Evolutionary conservation across 2,113 vertebrate species (phyloP).

Genomic region (Andinoacara biseriatus): DNA sequence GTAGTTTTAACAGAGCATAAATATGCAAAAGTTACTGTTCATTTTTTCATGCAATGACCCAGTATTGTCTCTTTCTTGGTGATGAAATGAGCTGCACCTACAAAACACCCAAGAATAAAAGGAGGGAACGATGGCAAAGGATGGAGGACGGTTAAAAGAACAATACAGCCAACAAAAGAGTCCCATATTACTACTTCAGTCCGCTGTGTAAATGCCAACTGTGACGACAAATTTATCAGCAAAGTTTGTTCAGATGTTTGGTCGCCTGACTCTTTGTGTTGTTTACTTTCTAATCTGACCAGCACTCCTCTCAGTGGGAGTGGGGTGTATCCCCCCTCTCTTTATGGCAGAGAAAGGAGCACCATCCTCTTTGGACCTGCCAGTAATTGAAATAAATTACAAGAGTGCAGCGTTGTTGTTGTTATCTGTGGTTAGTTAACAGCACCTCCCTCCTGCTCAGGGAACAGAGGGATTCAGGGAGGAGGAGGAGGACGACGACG

Average conservation of each 20-base stretch:
- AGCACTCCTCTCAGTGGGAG: conserved; percentile 56
- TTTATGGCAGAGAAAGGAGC: conserved; percentile 72
- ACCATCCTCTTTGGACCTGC: conserved; percentile 78
- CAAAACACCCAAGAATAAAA: background rate
- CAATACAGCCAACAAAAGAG: background rate
- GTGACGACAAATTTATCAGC: conserved; percentile 13
- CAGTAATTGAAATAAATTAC: conserved; percentile 91
- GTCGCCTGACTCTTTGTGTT: conserved; percentile 21
- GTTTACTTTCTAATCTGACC: conserved; percentile 63
- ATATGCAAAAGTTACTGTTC: background rate
- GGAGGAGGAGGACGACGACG: conserved; percentile 45
- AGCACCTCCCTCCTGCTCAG: conserved; percentile 81
- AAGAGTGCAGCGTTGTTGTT: conserved; percentile 82
- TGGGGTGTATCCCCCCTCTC: conserved; percentile 14
- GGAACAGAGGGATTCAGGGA: conserved; percentile 72
- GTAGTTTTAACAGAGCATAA: background rate
- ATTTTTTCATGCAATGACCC: background rate
- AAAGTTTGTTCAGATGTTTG: conserved; percentile 33
- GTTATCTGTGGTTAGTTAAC: conserved; percentile 82
- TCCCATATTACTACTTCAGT: background rate
- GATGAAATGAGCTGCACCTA: background rate
- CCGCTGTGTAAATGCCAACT: background rate
- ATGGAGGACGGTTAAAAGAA: background rate
- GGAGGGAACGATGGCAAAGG: background rate
- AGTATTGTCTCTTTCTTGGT: background rate